Conservation (phyloP, 2,888 invertebrate genomes). For the Epinotia nisella region DNA sequence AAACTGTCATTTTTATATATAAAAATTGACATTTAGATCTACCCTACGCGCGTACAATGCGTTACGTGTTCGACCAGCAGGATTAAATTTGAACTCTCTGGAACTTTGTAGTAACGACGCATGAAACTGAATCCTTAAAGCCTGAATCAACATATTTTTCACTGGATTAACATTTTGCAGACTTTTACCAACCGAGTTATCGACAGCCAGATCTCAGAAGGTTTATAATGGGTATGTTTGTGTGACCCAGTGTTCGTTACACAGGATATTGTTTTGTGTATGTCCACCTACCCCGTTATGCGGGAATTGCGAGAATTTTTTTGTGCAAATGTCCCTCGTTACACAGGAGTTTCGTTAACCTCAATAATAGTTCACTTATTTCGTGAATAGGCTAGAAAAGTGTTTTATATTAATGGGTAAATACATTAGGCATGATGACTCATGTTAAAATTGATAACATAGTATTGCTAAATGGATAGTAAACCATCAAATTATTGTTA, state of each 20-base stretch:
- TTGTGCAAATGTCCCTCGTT: not conserved
- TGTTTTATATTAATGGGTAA: not conserved
- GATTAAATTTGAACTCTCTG: not conserved
- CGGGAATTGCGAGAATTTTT: not conserved
- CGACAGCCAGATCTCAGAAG: constrained; percentile 68
- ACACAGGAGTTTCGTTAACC: not conserved
- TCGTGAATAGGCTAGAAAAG: no score
- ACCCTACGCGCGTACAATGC: no score
- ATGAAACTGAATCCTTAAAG: not conserved
- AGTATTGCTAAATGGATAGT: no score
- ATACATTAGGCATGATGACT: no score
- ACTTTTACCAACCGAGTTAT: constrained; percentile 67
- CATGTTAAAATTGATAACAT: no score
- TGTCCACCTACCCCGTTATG: not conserved
- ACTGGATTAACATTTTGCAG: constrained; percentile 59
- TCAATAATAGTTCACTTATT: not conserved
- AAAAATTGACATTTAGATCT: no score
- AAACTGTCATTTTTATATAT: no score
- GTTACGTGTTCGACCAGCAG: no score
- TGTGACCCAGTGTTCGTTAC: constrained; percentile 46
- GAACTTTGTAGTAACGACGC: not conserved
- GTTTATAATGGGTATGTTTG: constrained; percentile 73
- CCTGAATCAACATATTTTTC: not conserved
- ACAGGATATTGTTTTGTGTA: not conserved
- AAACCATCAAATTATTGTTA: no score